Conservation (phyloP, 2,797 vertebrate species). For the Fistularia tabacaria region DNA sequence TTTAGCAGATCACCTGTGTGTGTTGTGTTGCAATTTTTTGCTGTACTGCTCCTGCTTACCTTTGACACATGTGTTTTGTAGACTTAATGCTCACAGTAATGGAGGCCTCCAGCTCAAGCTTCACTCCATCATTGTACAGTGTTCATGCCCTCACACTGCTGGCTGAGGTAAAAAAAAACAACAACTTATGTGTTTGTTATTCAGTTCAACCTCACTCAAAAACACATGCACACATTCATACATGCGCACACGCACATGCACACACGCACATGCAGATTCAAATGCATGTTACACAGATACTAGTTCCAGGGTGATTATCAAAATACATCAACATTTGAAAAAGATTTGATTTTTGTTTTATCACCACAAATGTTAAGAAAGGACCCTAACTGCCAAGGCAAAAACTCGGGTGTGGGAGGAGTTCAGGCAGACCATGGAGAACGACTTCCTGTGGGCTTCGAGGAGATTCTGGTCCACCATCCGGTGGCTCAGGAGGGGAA, state of each 20-base stretch:
- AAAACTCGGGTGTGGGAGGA: too few relatives aligned
- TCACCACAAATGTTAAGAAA: too few relatives aligned
- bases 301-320: too few relatives aligned
- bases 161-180: conserved; percentile 91
- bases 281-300: conserved; percentile 5
- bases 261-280: conserved; percentile 14
- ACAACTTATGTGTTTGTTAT: conserved; percentile 13
- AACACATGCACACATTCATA: conserved; percentile 5
- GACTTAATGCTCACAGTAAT: conserved; percentile 94
- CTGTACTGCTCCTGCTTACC: conserved; percentile 33
- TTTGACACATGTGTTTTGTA: conserved; percentile 67
- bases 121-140: conserved; percentile 96
- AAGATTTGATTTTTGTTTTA: too few relatives aligned
- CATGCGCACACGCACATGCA: too few relatives aligned
- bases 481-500: too few relatives aligned
- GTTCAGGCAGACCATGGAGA: too few relatives aligned
- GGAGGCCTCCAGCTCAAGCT: conserved; percentile 92
- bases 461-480: too few relatives aligned
- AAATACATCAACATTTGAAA: too few relatives aligned
- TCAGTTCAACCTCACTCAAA: background rate
- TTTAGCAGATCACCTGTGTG: conserved; percentile 1
- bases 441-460: too few relatives aligned
- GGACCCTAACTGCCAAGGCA: too few relatives aligned
- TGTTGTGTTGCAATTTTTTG: conserved; percentile 11
- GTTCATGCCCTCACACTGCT: conserved; percentile 95